These are phyloP conservation scores for Anthopleura xanthogrammica DNA, from an alignment of 92 coral and sea anemone genomes.

Conservation along the genomic window DNA sequence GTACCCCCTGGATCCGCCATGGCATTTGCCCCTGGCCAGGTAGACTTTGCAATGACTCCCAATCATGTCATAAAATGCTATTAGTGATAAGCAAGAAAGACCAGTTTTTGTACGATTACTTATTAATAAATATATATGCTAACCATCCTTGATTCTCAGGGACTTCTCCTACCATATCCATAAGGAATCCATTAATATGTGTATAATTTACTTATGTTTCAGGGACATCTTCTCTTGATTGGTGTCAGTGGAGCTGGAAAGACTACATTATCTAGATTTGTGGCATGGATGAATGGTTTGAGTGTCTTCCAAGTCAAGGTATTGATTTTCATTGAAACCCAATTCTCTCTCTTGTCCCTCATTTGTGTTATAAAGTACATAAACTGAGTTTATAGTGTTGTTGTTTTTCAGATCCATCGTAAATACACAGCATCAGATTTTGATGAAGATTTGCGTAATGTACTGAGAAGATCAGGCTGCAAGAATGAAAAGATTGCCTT, in stretches of 20 bases:
- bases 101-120: too few species aligned
- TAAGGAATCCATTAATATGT: background rate
- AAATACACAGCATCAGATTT: slow-evolving; percentile 90
- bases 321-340: too few species aligned
- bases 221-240: slow-evolving; percentile 98
- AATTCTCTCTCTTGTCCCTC: too few species aligned
- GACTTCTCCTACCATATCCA: too few species aligned
- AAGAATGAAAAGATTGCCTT: slow-evolving; percentile 96
- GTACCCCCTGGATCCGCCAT: too few species aligned
- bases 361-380: too few species aligned
- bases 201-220: background rate
- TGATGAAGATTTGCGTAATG: slow-evolving; percentile 94
- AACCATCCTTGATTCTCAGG: too few species aligned
- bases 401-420: slow-evolving; percentile 83
- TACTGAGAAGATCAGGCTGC: slow-evolving; percentile 93
- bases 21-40: too few species aligned
- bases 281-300: slow-evolving; percentile 99
- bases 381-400: background rate
- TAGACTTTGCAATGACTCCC: too few species aligned
- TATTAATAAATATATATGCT: too few species aligned
- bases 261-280: slow-evolving; percentile 96
- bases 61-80: too few species aligned
- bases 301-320: slow-evolving; percentile 99
- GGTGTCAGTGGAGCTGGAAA: slow-evolving; percentile 99
- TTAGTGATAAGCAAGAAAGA: too few species aligned